A percentile compares a stretch with the other conserved stretches of the same genome.
These are phyloP conservation scores for Lacanobia wlatinum DNA, from an alignment of 2,888 invertebrate genomes.

Conservation along the genomic window DNA sequence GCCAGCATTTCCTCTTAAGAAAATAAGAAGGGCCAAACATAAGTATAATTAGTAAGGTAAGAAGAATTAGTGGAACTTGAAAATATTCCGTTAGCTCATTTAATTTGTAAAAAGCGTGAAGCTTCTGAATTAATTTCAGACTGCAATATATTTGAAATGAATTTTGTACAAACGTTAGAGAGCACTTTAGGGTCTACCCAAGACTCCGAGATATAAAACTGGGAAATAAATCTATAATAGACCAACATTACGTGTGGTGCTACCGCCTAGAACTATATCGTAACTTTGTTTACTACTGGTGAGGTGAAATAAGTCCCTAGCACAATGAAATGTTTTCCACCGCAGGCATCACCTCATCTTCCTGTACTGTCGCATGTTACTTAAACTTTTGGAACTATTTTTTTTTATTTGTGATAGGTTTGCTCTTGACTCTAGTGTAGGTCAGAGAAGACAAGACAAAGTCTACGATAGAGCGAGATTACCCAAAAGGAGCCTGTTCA, in stretches of 20 bases:
- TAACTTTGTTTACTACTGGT: constrained; percentile 12
- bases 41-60: too few relatives aligned
- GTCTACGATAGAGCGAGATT: too few relatives aligned
- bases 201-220: background rate
- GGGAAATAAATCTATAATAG: background rate
- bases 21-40: too few relatives aligned
- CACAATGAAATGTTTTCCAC: background rate
- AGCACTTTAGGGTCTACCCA: background rate
- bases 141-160: too few relatives aligned
- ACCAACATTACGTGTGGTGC: background rate
- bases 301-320: background rate
- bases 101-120: background rate
- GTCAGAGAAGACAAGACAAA: too few relatives aligned
- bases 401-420: too few relatives aligned
- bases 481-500: too few relatives aligned
- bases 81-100: background rate
- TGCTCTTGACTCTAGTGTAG: too few relatives aligned
- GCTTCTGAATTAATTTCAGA: background rate
- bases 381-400: too few relatives aligned
- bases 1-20: too few relatives aligned
- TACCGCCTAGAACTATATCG: background rate
- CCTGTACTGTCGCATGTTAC: background rate
- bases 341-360: background rate
- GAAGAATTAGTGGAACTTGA: background rate
- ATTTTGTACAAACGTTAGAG: background rate